Conservation (phyloP, 2,797 vertebrate species). For the Xenops minutus region DNA sequence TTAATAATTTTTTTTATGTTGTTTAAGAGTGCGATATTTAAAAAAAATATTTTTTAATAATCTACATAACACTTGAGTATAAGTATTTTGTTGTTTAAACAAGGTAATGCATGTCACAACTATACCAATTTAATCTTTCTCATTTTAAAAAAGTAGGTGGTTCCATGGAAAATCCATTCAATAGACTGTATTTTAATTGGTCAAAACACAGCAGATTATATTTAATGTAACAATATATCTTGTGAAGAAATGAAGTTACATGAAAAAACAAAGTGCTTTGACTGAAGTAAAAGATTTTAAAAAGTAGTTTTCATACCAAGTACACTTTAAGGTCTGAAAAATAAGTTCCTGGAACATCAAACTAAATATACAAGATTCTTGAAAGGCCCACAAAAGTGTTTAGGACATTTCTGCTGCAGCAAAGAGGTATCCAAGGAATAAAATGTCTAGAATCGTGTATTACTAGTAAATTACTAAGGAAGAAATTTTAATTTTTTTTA, state of each 20-base stretch:
- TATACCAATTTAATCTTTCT: neutral
- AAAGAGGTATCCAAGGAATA: neutral
- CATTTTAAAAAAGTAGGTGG: neutral
- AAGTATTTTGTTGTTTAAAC: neutral
- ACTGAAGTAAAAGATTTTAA: neutral
- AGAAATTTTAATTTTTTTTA: neutral
- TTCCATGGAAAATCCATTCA: neutral
- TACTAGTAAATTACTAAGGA: neutral
- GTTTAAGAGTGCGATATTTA: neutral
- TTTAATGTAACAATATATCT: neutral
- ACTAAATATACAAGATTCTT: neutral
- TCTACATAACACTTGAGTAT: neutral
- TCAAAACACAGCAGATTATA: neutral
- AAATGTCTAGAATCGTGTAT: neutral
- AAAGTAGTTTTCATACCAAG: rapidly evolving
- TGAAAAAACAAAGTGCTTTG: neutral
- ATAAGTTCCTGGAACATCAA: neutral
- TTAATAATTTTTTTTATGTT: neutral
- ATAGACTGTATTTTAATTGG: neutral
- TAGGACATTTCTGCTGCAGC: neutral
- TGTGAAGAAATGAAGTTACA: neutral
- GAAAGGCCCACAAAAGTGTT: neutral
- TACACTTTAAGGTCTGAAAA: neutral
- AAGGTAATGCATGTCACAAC: neutral
- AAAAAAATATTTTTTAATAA: neutral